Percentiles rank a stretch among this genome's conserved stretches.
Conservation (phyloP, 2,113 vertebrate genomes). For the Pelodiscus sinensis region DNA sequence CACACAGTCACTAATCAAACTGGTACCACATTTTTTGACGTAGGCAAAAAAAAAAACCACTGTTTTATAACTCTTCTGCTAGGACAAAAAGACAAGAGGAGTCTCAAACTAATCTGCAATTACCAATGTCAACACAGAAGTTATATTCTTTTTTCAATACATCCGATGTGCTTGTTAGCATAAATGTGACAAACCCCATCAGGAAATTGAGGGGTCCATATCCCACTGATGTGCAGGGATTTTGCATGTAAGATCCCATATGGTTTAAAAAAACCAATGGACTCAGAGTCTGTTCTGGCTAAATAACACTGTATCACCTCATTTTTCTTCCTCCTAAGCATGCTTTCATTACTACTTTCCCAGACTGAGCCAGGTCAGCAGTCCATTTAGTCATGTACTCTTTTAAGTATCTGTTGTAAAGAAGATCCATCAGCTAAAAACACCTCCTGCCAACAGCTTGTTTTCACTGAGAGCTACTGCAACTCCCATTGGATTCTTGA, state of each 20-base stretch:
- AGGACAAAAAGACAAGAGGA: neutral
- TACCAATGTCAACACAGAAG: neutral
- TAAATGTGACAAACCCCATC: neutral
- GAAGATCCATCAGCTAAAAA: conserved; percentile 17
- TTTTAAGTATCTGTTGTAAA: conserved; percentile 20
- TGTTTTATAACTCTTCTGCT: neutral
- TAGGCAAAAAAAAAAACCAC: neutral
- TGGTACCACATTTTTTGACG: neutral
- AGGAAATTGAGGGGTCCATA: too few species aligned
- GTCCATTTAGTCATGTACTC: conserved; percentile 8
- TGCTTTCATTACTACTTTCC: neutral
- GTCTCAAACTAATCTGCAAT: neutral
- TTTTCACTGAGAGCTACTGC: conserved; percentile 20
- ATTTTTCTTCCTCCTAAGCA: neutral
- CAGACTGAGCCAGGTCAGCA: neutral
- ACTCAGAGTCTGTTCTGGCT: conserved; percentile 8
- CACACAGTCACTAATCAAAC: neutral
- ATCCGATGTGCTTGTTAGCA: neutral
- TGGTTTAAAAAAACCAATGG: neutral
- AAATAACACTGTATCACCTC: neutral
- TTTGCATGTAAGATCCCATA: neutral
- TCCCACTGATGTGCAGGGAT: too few species aligned
- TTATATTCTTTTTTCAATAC: neutral
- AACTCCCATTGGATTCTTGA: conserved; percentile 51
- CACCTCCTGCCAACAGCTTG: conserved; percentile 18